Evolutionary conservation across 1,140 invertebrate genomes (phyloP).

Genomic region (Pseudomyrmex pallidus): DNA sequence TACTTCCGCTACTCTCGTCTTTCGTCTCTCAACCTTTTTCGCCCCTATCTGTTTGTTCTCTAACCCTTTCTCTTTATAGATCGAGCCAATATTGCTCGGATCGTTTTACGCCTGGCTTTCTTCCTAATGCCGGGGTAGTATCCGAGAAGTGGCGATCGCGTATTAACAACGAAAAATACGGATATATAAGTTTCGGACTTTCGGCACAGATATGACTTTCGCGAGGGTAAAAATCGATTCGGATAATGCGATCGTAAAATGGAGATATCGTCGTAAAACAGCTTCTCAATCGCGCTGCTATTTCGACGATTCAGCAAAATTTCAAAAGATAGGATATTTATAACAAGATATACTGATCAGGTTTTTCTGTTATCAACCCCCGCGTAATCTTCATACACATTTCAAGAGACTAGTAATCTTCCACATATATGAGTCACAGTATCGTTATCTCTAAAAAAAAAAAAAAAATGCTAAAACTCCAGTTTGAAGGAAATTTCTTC

Average conservation of each 20-base stretch:
- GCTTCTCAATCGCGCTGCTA: background rate
- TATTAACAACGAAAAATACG: constrained; percentile 23
- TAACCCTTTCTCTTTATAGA: constrained; percentile 18
- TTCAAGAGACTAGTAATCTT: too few species aligned
- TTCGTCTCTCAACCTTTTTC: constrained; percentile 4
- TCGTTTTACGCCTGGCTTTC: constrained; percentile 1
- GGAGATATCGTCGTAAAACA: background rate
- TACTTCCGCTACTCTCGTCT: constrained; percentile 63
- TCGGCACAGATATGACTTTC: background rate
- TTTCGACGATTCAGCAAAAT: background rate
- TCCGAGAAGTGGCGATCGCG: background rate
- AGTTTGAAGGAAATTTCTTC: too few species aligned
- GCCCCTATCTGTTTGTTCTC: background rate
- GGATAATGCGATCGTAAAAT: background rate
- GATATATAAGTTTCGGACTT: background rate
- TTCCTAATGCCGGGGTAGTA: background rate
- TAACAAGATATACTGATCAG: background rate
- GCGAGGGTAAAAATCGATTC: background rate
- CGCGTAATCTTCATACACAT: background rate
- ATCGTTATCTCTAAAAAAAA: too few species aligned
- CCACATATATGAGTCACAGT: too few species aligned
- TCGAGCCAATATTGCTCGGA: constrained; percentile 59
- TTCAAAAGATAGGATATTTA: background rate
- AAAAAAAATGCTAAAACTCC: too few species aligned
- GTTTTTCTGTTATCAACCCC: background rate